Base-by-base conservation (phyloP, 2,113 vertebrate genomes). In the Climacteris rufus region DNA sequence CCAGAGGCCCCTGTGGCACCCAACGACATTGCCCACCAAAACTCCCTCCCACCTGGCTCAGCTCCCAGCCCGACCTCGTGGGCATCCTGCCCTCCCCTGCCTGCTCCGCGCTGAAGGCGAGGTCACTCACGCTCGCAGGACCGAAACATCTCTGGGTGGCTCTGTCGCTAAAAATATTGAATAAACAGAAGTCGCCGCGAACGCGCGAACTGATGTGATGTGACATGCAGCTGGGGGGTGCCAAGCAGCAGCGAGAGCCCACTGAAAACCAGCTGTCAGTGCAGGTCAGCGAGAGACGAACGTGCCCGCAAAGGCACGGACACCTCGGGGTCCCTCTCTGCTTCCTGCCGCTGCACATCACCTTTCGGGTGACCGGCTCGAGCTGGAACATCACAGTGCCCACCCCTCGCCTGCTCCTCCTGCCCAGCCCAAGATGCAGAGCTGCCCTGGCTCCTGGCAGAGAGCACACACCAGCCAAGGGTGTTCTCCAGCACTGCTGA, bases 161-260 rank as follows among this genome's bases (percentile, higher is more conserved):
- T 95, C 86, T 80, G 64, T 54, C 10, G 2, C 70, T 75, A 78
- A 81, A 93, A 85, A 93, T 57, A 91, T 47, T 90, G 42, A 82
- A n/a, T 44, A 75, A 69, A 53, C 37, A 49, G 21, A 69, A 94
- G 61, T 78, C 1, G 1, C 49, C 3, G 3, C 0, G 0, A 90
- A 39, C 2, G 3, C 0, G 0, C 4, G 1, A 83, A 37, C 66
- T 90, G 93, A 96, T 95, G 45, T 3, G 60, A 95, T 86, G 77
- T 95, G 96, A 96, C 94, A 76, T 28, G 50, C 78, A 97, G 90
- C 86, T 87, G 65, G 82, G 95, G 83, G 91, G 53, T 93, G 94
- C 93, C 79, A 95, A 75, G 25, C 74, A 83, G 77, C 74, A 71
- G 52, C 0, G 0, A 95, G 74, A 54, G 44, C 49, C 22, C 2